Percentiles rank a stretch among this genome's conserved stretches.
Evolutionary conservation across 2,113 vertebrate species (phyloP).

Genomic region (Uropsilus gracilis): DNA sequence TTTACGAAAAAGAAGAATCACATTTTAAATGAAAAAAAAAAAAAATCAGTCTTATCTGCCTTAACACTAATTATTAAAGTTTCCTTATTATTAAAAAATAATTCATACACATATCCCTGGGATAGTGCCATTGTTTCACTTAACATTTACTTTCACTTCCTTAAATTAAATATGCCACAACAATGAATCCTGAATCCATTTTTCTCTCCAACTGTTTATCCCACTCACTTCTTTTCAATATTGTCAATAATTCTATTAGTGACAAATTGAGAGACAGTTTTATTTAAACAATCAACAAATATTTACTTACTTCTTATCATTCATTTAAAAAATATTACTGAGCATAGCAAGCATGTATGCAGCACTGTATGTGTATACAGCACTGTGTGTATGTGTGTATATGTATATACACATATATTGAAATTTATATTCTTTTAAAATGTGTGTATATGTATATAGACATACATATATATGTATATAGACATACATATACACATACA

Average conservation of each 20-base stretch:
- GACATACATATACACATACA: no score
- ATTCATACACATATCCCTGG: background rate
- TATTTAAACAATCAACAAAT: background rate
- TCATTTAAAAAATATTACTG: background rate
- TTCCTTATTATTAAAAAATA: background rate
- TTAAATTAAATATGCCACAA: conserved; percentile 10
- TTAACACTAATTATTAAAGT: background rate
- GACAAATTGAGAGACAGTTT: background rate
- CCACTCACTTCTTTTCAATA: background rate
- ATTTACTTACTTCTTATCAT: background rate
- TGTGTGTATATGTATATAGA: no score
- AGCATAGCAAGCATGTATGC: background rate
- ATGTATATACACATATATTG: no score
- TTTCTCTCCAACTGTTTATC: background rate
- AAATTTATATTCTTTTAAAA: no score
- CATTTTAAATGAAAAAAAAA: background rate
- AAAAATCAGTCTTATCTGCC: background rate
- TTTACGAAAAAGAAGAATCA: conserved; percentile 50
- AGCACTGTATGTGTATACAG: background rate
- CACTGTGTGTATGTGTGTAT: no score
- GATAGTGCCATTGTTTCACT: background rate
- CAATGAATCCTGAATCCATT: background rate
- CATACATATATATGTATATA: no score
- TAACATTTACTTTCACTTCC: background rate
- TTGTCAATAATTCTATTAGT: background rate